Evolutionary conservation across 2,888 invertebrate species (phyloP).

Genomic region (Drosophila kuntzei): DNA sequence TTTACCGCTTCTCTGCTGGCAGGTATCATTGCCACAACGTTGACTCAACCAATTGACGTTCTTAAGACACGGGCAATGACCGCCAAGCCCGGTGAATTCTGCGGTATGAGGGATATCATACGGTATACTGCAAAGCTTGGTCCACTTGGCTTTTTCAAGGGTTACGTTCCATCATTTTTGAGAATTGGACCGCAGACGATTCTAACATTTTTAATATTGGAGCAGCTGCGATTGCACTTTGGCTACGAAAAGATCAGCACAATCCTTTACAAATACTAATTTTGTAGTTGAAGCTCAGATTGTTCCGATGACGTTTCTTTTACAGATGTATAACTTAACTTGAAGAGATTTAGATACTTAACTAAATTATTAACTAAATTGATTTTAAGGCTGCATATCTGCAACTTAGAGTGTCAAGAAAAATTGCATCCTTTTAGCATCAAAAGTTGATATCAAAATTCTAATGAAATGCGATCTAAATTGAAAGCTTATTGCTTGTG

Average conservation of each 20-base stretch:
- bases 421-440: not conserved
- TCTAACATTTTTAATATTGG: conserved; percentile 96
- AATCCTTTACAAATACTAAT: not conserved
- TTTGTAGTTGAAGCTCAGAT: not conserved
- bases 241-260: conserved; percentile 84
- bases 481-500: not conserved
- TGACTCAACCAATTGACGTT: conserved; percentile 98
- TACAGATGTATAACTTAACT: not conserved
- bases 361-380: conserved; percentile 2
- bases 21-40: conserved; percentile 86
- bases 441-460: not conserved
- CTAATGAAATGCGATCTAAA: conserved; percentile 1
- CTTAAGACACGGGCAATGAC: conserved; percentile 99
- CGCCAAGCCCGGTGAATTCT: conserved; percentile 95
- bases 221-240: conserved; percentile 94
- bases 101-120: conserved; percentile 90
- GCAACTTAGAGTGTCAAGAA: not conserved
- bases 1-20: conserved; percentile 94
- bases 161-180: conserved; percentile 97
- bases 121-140: conserved; percentile 94
- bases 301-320: not conserved
- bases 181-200: conserved; percentile 98
- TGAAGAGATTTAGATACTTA: not conserved
- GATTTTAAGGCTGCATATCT: not conserved
- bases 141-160: conserved; percentile 97